Percentiles rank a stretch among this genome's conserved stretches.
phyloP scores from a whole-genome alignment of 2,797 vertebrate species.

The Enteromius treurensis region DNA sequence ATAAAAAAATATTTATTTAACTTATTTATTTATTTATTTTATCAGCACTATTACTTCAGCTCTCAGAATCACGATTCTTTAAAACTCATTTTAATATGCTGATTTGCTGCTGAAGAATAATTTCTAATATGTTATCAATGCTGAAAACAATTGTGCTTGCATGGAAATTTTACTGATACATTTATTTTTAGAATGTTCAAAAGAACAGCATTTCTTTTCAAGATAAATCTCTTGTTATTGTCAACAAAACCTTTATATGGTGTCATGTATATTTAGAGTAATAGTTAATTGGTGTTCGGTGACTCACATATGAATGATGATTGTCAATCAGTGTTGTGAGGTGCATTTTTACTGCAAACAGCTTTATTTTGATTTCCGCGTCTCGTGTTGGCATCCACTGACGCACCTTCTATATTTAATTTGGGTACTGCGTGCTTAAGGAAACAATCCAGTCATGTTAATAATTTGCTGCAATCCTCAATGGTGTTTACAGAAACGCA shows the following conservation, averaged over 20 bases:
- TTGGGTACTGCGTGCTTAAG: conserved; percentile 63
- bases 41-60: neutral
- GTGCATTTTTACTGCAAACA: neutral
- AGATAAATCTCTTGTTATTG: neutral
- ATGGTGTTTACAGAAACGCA: conserved; percentile 64
- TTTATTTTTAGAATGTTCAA: neutral
- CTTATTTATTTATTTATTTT: neutral
- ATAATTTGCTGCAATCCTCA: conserved; percentile 39
- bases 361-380: neutral
- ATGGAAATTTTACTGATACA: too few relatives aligned
- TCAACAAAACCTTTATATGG: neutral
- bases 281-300: neutral
- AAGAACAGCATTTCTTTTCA: neutral
- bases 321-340: neutral
- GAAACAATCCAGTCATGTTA: conserved; percentile 62
- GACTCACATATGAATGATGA: neutral
- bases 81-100: neutral
- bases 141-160: neutral
- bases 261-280: neutral
- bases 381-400: neutral
- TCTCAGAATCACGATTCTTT: neutral
- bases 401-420: conserved; percentile 41
- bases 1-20: too few relatives aligned
- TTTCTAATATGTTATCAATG: neutral
- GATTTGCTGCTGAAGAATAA: neutral